These are phyloP conservation scores for Danio rerio DNA, from an alignment of 2,113 vertebrate species.

Conservation along the genomic window DNA sequence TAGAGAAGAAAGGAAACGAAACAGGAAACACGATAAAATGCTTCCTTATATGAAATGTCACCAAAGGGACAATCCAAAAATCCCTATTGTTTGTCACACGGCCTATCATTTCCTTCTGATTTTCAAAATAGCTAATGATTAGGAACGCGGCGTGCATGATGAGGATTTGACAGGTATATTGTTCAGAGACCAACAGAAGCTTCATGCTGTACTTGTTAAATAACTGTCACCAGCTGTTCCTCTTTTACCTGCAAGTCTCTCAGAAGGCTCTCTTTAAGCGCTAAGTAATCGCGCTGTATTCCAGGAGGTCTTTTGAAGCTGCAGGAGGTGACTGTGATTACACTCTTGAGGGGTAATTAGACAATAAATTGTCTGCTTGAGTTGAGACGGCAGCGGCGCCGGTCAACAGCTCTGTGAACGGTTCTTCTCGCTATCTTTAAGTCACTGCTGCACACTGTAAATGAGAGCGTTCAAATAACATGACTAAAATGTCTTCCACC, in stretches of 20 bases:
- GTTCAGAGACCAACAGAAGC: neutral
- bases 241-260: neutral
- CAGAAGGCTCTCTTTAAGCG: neutral
- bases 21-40: neutral
- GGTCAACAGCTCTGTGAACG: neutral
- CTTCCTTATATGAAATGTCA: neutral
- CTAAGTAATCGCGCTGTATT: neutral
- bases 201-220: neutral
- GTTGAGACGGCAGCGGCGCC: neutral
- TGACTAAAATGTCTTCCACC: neutral
- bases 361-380: constrained; percentile 25
- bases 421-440: neutral
- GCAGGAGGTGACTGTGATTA: constrained; percentile 19
- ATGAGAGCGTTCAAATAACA: neutral
- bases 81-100: neutral
- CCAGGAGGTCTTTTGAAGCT: constrained; percentile 18
- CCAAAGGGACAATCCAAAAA: neutral
- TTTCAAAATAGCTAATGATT: neutral
- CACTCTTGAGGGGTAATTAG: constrained; percentile 33
- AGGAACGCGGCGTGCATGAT: neutral
- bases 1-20: neutral
- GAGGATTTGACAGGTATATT: neutral
- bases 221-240: neutral
- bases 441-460: neutral
- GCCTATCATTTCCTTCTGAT: neutral